Base-by-base conservation (phyloP, 30 jellyfish, hydroid and myxozoan species). In the Aurelia aurita complex sp. Pacific region DNA sequence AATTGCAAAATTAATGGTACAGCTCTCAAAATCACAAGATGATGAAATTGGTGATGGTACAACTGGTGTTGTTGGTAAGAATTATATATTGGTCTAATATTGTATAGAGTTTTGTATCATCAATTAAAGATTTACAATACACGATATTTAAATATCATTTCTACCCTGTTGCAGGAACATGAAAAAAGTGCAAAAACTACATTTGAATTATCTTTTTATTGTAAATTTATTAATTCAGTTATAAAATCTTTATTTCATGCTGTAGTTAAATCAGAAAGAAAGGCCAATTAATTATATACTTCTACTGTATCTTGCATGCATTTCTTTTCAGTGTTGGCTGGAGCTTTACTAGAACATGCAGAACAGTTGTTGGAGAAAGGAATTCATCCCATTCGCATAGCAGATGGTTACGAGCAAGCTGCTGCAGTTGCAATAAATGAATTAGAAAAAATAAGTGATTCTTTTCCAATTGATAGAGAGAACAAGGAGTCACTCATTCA, bases 11-110 rank as follows among this genome's bases (percentile, higher is more conserved):
- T 79, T 96, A 57, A 74, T 96, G 89, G 98, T 96, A 29, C 98
- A 96, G 79, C 89, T 96, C 9, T 91, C 99, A 15, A 90, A 91
- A 73, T 96, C 99, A 1, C 99, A 96, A 87, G 99, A 96, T 88
- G 99, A 96, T 80, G 99, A 96, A 96, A 96, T 96, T 76, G 99
- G 99, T 57, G 99, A 96, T 88, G 99, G 99, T 18, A 96, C 99
- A 10, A 96, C 99, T 79, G 99, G 99, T 5, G 99, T 96, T 82
- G 99, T 96, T 32, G 98, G 98, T 92, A 87, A 59, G 93, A 1
- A 13, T 23, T 23, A 23, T 23, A 23, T 23, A 23, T 23, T 23
- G 29, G 29, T 23, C 29, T 23, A 23, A 23, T 23, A 23, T 23
- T 23, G 29, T 23, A 23, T 23, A 23, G 29, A 23, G 29, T 23